Conservation (phyloP, 2,888 invertebrate species). For the Caenorhabditis virilis region DNA sequence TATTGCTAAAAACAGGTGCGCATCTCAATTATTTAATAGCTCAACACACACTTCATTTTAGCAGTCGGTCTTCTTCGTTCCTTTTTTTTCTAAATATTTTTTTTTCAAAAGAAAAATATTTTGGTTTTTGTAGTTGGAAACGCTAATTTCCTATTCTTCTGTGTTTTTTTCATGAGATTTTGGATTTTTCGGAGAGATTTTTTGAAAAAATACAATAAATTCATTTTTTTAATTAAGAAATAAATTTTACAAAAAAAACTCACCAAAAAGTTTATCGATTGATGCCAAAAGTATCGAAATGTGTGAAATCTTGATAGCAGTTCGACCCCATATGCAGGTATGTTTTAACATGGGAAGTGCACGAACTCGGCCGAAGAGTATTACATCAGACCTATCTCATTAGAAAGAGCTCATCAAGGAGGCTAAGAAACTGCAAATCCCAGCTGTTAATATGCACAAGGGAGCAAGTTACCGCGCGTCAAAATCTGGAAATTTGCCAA, state of each 20-base stretch:
- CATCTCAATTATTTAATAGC: conserved; percentile 6
- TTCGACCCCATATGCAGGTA: too few relatives aligned
- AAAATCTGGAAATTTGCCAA: too few relatives aligned
- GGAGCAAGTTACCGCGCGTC: too few relatives aligned
- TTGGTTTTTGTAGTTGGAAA: neutral
- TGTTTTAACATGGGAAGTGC: too few relatives aligned
- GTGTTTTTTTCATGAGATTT: neutral
- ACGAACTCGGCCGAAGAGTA: too few relatives aligned
- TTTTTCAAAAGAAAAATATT: neutral
- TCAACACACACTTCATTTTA: neutral
- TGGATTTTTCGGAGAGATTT: too few relatives aligned
- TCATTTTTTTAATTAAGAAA: neutral
- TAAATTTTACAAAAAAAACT: neutral
- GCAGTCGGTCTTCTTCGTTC: neutral
- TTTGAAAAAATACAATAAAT: neutral
- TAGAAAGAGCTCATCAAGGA: too few relatives aligned
- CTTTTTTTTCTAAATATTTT: neutral
- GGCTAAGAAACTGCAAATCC: too few relatives aligned
- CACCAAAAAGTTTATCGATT: neutral
- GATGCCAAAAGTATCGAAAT: too few relatives aligned
- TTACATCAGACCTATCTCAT: too few relatives aligned
- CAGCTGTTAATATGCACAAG: too few relatives aligned
- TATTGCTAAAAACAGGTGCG: conserved; percentile 4
- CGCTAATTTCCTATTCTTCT: conserved; percentile 1
- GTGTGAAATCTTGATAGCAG: too few relatives aligned